Conservation (phyloP, 2,888 invertebrate species). For the Labia minor region DNA sequence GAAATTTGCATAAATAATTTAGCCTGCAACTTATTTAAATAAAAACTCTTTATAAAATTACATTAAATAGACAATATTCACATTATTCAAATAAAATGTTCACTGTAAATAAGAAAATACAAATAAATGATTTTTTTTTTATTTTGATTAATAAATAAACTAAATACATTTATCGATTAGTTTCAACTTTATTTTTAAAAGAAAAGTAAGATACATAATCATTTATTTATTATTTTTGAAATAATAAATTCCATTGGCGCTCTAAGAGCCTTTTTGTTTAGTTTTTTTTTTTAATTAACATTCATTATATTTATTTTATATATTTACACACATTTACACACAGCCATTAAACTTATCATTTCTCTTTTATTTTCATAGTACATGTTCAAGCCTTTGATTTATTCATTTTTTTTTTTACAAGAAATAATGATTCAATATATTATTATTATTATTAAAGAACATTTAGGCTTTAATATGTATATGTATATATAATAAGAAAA, state of each 20-base stretch:
- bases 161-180: too few species aligned
- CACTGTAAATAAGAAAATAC: too few species aligned
- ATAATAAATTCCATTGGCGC: neutral
- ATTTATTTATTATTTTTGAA: neutral
- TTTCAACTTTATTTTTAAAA: constrained; percentile 2
- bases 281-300: neutral
- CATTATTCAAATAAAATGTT: too few species aligned
- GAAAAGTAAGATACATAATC: neutral
- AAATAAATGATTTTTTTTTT: too few species aligned
- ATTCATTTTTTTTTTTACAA: too few species aligned
- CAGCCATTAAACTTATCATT: neutral
- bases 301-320: neutral
- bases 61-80: too few species aligned
- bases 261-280: neutral
- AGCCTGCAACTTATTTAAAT: too few species aligned
- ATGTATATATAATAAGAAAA: too few species aligned
- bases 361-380: neutral
- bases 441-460: neutral
- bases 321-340: constrained; percentile 4
- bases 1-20: too few species aligned
- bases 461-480: neutral
- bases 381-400: neutral
- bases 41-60: too few species aligned
- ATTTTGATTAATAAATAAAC: too few species aligned
- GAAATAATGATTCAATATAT: neutral